These are phyloP conservation scores for Chrysina gloriosa DNA, from an alignment of 2,888 invertebrate genomes.

Conservation along the genomic window DNA sequence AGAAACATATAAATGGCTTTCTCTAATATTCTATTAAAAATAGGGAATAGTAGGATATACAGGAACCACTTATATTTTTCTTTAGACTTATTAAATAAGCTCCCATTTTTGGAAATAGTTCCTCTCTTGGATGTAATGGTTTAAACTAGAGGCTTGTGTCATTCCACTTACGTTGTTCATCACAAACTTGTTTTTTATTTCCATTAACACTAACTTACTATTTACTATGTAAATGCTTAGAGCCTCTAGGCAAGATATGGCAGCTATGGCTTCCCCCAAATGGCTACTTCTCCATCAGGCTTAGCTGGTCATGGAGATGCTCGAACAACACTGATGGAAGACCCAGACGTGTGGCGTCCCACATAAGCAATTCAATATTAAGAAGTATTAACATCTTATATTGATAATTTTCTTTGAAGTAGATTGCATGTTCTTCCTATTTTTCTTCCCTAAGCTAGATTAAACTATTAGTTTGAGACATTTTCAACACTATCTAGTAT, in stretches of 20 bases:
- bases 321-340: conserved; percentile 89
- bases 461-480: no score
- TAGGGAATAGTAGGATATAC: no score
- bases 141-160: neutral
- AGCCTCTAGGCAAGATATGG: conserved; percentile 87
- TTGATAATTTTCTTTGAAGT: conserved; percentile 6
- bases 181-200: neutral
- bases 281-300: conserved; percentile 68
- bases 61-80: no score
- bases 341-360: conserved; percentile 93
- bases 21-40: no score
- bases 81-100: no score
- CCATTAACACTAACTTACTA: conserved; percentile 6
- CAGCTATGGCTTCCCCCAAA: conserved; percentile 82
- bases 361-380: conserved; percentile 75
- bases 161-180: neutral
- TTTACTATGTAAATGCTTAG: conserved; percentile 63
- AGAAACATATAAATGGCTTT: no score
- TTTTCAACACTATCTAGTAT: no score
- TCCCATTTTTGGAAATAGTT: no score
- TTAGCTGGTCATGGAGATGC: conserved; percentile 72
- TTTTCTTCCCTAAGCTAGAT: neutral
- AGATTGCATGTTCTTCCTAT: conserved; percentile 23
- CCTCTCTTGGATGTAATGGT: no score
- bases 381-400: conserved; percentile 49